Evolutionary conservation across 2,797 vertebrate species (phyloP), one percentile per base, ranked within the genome.

Genomic region (Cephalopachus bancanus): DNA sequence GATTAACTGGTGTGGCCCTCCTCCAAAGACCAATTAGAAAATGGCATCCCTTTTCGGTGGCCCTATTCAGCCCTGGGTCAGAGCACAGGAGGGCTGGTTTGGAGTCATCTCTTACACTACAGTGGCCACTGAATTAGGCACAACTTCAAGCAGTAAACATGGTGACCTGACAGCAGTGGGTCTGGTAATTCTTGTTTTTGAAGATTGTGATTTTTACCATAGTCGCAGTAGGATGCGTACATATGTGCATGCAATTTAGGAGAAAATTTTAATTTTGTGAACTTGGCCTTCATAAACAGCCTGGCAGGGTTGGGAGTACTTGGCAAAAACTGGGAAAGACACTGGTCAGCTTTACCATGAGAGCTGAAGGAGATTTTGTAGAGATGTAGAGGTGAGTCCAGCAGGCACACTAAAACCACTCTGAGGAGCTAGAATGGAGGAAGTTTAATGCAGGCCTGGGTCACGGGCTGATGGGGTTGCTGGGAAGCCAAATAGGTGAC

Each of bases 251-350:
- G 33, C 30, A 60, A 26, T 71, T 91, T 71, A 89, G 79, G 86
- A n/a, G 60, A 44, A 51, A 60, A 37, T 44, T 60, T 88, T 89
- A 92, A 71, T 89, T 91, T 83, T 92, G 67, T 49, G 67, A 83
- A 83, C 78, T 72, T 88, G 79, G 33, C 28, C 44, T 79, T 8
- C 7, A 51, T 65, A 94, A 59, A 26, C 79, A 90, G 64, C 65
- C 24, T 67, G 94, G 76, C 37, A 88, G n/a, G 65, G 83, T 17
- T 30, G 30, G 60, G 33, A 64, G 37, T 12, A 22, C 44, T 83
- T 91, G 37, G 24, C 51, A 83, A 60, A 86, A 81, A 60, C 60
- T 65, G n/a, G 62, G 19, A 44, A 26, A 59, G 62, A 53, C n/a
- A 28, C 57, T 78, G 37, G 26, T 8, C 30, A 88, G 78, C 76